Evolutionary conservation across 2,797 vertebrate genomes (phyloP).

Genomic region (Lepidocolaptes lacrymiger): DNA sequence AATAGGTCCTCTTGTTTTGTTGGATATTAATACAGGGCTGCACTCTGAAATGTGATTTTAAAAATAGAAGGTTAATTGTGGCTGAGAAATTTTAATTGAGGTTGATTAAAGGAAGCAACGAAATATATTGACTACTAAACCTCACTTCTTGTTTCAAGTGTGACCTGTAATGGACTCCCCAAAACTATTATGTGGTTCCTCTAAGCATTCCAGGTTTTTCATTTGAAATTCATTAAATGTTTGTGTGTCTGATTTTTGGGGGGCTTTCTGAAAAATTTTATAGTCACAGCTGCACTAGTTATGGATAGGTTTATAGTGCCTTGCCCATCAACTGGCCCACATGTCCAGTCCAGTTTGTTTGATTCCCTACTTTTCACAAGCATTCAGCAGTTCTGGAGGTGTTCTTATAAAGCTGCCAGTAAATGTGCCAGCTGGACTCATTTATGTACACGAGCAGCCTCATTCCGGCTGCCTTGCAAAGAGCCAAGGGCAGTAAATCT

Average conservation of each 20-base stretch:
- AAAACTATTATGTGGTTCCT: neutral
- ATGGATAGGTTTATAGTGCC: constrained; percentile 79
- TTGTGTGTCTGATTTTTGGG: constrained; percentile 77
- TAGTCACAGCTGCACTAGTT: constrained; percentile 84
- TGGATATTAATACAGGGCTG: constrained; percentile 40
- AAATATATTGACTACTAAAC: constrained; percentile 58
- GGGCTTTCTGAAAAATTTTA: constrained; percentile 77
- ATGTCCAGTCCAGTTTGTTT: constrained; percentile 80
- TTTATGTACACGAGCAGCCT: constrained; percentile 78
- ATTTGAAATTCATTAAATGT: constrained; percentile 76
- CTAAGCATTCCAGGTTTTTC: constrained; percentile 50
- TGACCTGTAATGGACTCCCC: constrained; percentile 31
- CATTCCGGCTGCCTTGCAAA: constrained; percentile 72
- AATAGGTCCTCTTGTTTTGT: constrained; percentile 28
- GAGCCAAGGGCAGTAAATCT: constrained; percentile 80
- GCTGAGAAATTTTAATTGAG: constrained; percentile 58
- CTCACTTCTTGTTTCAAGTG: constrained; percentile 67
- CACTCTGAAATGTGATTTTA: constrained; percentile 52
- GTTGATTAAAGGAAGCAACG: constrained; percentile 69
- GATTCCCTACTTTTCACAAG: constrained; percentile 80
- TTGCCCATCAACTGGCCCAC: constrained; percentile 77
- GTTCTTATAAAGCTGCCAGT: constrained; percentile 81
- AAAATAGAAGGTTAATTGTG: constrained; percentile 69
- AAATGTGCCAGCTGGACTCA: constrained; percentile 85
- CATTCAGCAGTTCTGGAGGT: constrained; percentile 77